Percentiles rank a stretch among this genome's conserved stretches.
phyloP scores from a whole-genome alignment of 92 coral and sea anemone species.

The Zoanthus sansibaricus region DNA sequence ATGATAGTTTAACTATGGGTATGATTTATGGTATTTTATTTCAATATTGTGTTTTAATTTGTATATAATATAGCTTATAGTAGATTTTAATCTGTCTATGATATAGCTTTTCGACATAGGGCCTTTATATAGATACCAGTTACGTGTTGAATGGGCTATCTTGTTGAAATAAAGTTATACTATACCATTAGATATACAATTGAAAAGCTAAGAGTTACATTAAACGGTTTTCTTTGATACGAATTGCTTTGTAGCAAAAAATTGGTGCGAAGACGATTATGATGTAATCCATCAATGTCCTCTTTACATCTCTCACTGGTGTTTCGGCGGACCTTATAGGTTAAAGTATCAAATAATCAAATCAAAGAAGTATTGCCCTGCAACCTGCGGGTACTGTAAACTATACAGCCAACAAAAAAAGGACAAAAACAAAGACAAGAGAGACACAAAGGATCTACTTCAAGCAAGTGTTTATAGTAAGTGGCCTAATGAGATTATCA shows the following conservation, averaged over 20 bases:
- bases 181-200: no score
- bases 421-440: not conserved
- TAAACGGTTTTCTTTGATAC: no score
- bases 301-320: not conserved
- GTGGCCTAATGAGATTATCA: no score
- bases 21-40: no score
- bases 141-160: no score
- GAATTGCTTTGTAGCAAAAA: conserved; percentile 3
- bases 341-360: not conserved
- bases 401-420: conserved; percentile 14
- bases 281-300: not conserved
- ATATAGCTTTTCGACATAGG: no score
- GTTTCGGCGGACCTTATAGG: conserved; percentile 10
- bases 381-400: conserved; percentile 25
- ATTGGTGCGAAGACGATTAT: conserved; percentile 14
- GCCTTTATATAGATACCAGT: no score
- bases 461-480: not conserved
- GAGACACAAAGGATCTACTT: not conserved
- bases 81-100: no score
- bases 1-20: no score
- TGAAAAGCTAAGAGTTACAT: not conserved
- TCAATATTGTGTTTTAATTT: no score
- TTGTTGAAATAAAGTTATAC: no score
- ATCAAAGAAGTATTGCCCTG: conserved; percentile 14
- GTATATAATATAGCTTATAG: no score